Base-by-base conservation (phyloP, 1,140 invertebrate genomes). In the Halyomorpha halys region DNA sequence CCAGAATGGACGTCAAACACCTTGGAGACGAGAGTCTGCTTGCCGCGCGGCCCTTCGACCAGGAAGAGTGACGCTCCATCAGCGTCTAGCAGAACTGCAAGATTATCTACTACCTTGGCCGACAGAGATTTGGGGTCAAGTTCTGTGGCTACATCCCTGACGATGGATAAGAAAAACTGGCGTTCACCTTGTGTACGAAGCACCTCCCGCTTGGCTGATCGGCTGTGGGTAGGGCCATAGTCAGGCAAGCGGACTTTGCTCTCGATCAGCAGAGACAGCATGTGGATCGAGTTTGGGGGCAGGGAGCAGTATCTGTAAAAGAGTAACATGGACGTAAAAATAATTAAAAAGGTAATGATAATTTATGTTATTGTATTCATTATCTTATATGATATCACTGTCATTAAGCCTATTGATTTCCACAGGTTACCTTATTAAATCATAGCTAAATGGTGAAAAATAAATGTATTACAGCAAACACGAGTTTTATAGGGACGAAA, bases 181-280 rank as follows among this genome's bases (percentile, higher is more conserved):
- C 76, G 65, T 64, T 77, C 77, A 45, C 76, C 77, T 51, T 70
- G 69, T 8, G 64, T 63, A n/a, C 72, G 53, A 51, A 78, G 70
- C 64, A 77, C 68, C 47, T 77, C 74, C n/a, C 76, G 66, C 67
- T 79, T 79, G 18, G 72, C 69, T 19, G 77, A 73, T 39, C 75
- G 67, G 61, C 73, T 73, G 39, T 67, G 65, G 56, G 72, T 74
- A 30, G 73, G 73, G 14, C 72, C 72, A 70, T 73, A 74, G 49
- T 71, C 69, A 1, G 77, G 77, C 2, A 78, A 69, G 3, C 75
- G 68, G 13, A 79, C 74, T 69, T 78, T 78, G 21, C 77, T 78
- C 61, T 79, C 77, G 56, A 79, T 79, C 27, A 78, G 72, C 9
- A 78, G 71, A 8, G 75, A 77, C n/a, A 79, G 71, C 69, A 78